Percentiles rank a stretch among this genome's conserved stretches.
phyloP scores from a whole-genome alignment of 2,888 invertebrate species.

The Troides helena region DNA sequence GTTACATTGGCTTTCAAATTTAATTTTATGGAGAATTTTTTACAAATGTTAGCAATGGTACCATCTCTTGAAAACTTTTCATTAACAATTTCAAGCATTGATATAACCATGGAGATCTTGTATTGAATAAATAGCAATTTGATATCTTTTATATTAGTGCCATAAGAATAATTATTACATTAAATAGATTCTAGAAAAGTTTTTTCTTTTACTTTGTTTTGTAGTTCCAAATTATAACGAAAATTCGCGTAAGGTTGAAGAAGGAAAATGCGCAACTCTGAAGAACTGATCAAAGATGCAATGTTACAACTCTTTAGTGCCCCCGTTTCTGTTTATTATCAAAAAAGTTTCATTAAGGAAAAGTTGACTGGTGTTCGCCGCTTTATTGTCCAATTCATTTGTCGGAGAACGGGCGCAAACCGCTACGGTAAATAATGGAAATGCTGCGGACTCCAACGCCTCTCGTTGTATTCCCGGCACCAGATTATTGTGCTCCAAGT shows the following conservation, averaged over 20 bases:
- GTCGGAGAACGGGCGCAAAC: constrained; percentile 55
- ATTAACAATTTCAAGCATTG: too few species aligned
- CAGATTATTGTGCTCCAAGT: constrained; percentile 66
- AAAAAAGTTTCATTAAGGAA: constrained; percentile 62
- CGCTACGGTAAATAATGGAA: constrained; percentile 61
- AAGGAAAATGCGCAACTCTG: constrained; percentile 39
- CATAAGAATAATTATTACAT: too few species aligned
- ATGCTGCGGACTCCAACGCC: constrained; percentile 48
- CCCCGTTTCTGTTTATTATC: constrained; percentile 50
- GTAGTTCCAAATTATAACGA: not conserved
- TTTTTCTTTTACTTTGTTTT: not conserved
- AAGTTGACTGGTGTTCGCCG: constrained; percentile 63
- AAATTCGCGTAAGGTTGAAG: not conserved
- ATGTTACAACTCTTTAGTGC: constrained; percentile 49
- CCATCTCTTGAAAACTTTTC: not conserved
- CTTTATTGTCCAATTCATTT: constrained; percentile 69
- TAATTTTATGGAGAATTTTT: not conserved
- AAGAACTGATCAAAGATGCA: constrained; percentile 62
- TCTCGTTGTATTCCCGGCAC: constrained; percentile 48
- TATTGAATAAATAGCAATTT: too few species aligned
- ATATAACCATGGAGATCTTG: too few species aligned
- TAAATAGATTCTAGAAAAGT: too few species aligned
- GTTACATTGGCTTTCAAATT: not conserved
- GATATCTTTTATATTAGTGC: too few species aligned
- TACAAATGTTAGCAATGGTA: not conserved